Evolutionary conservation across 2,888 invertebrate species (phyloP).

Genomic region (Cenopis cana): DNA sequence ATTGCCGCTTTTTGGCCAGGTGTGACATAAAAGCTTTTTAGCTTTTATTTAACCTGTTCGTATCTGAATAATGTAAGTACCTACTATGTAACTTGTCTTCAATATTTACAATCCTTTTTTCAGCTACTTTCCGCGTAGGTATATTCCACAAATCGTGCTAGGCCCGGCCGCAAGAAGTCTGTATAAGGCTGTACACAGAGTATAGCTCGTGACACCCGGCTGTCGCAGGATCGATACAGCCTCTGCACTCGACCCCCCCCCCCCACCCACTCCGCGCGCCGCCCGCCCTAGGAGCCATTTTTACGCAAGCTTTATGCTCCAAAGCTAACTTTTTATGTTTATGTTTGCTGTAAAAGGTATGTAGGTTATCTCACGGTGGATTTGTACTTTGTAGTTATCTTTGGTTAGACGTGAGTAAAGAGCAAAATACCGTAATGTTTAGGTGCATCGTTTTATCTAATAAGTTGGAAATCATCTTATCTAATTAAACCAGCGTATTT

Average conservation of each 20-base stretch:
- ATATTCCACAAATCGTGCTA: conserved; percentile 11
- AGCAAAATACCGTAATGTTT: not conserved
- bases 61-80: too few species aligned
- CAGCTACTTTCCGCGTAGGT: too few species aligned
- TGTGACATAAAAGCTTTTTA: too few species aligned
- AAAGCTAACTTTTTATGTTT: conserved; percentile 40
- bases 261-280: conserved; percentile 52
- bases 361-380: conserved; percentile 18
- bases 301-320: conserved; percentile 66
- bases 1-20: too few species aligned
- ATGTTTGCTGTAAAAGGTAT: conserved; percentile 20
- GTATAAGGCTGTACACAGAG: conserved; percentile 49
- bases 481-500: not conserved
- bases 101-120: too few species aligned
- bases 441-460: not conserved
- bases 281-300: conserved; percentile 63
- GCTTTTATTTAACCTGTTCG: too few species aligned
- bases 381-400: not conserved
- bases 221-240: conserved; percentile 84
- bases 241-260: conserved; percentile 82
- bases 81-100: too few species aligned
- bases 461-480: not conserved
- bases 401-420: not conserved
- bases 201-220: conserved; percentile 71
- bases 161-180: conserved; percentile 44